Percentiles rank a stretch among this genome's conserved stretches.
These are phyloP conservation scores for Oreotrochilus melanogaster DNA, from an alignment of 2,113 vertebrate genomes.

Conservation along the genomic window DNA sequence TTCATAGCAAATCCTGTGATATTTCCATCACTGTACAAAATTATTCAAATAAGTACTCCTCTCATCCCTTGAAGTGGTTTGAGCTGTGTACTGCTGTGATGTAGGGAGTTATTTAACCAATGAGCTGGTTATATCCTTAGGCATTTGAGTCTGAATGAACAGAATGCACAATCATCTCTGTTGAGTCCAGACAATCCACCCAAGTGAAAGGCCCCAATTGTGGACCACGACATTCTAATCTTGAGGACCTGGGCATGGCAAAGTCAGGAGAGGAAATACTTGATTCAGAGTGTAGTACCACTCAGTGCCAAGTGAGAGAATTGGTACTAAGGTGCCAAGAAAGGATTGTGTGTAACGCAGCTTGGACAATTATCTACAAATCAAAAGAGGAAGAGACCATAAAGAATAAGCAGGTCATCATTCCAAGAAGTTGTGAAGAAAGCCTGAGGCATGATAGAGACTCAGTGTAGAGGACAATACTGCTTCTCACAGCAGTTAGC, in stretches of 20 bases:
- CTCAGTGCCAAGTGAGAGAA: not conserved
- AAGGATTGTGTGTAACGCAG: not conserved
- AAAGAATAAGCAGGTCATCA: not conserved
- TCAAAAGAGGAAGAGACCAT: not conserved
- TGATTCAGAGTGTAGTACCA: not conserved
- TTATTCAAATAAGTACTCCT: not conserved
- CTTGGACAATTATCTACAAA: not conserved
- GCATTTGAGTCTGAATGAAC: constrained; percentile 37
- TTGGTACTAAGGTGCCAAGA: not conserved
- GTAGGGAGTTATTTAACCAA: not conserved
- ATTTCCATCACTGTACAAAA: not conserved
- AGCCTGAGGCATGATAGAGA: not conserved
- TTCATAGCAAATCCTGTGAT: constrained; percentile 29
- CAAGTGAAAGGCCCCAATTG: not conserved
- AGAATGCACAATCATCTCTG: constrained; percentile 1
- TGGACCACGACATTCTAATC: not conserved
- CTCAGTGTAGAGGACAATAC: not conserved
- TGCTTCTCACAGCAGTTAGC: not conserved
- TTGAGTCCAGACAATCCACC: not conserved
- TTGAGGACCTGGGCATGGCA: not conserved
- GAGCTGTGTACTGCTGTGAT: not conserved
- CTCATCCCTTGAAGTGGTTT: constrained; percentile 35
- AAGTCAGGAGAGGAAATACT: not conserved
- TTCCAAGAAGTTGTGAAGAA: not conserved
- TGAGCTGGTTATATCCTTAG: constrained; percentile 8